Percentiles rank a stretch among this genome's conserved stretches.
Conservation (phyloP, 2,113 vertebrate genomes). For the Clarias batrachus region DNA sequence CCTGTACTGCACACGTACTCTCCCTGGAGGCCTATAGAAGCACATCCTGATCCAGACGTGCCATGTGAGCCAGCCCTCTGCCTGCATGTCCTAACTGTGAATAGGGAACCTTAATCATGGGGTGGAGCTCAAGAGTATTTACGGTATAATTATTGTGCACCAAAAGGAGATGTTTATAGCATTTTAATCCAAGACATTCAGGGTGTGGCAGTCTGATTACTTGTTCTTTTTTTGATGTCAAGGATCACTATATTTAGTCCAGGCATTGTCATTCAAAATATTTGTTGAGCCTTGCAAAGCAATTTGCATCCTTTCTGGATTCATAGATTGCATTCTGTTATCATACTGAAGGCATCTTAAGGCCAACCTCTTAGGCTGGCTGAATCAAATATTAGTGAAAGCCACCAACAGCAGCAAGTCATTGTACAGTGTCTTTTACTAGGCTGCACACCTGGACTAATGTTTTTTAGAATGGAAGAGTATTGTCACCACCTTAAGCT, state of each 20-base stretch:
- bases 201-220: neutral
- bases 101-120: constrained; percentile 34
- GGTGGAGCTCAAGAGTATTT: neutral
- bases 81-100: constrained; percentile 39
- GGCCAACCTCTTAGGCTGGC: neutral
- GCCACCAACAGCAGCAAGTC: neutral
- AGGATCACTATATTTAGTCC: neutral
- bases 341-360: neutral
- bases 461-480: neutral
- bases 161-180: constrained; percentile 10
- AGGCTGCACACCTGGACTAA: neutral
- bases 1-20: constrained; percentile 22
- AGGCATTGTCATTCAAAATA: constrained; percentile 40
- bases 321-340: too few species aligned
- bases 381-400: neutral
- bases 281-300: constrained; percentile 24
- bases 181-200: constrained; percentile 16
- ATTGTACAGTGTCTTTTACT: neutral
- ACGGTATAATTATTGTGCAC: constrained; percentile 25
- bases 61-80: neutral
- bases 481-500: neutral
- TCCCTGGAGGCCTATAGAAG: constrained; percentile 12
- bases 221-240: constrained; percentile 6
- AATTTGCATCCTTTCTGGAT: constrained; percentile 35
- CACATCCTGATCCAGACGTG: constrained; percentile 38